These are phyloP conservation scores for Scaptomyza flava DNA, from an alignment of 2,888 invertebrate species.

Conservation along the genomic window DNA sequence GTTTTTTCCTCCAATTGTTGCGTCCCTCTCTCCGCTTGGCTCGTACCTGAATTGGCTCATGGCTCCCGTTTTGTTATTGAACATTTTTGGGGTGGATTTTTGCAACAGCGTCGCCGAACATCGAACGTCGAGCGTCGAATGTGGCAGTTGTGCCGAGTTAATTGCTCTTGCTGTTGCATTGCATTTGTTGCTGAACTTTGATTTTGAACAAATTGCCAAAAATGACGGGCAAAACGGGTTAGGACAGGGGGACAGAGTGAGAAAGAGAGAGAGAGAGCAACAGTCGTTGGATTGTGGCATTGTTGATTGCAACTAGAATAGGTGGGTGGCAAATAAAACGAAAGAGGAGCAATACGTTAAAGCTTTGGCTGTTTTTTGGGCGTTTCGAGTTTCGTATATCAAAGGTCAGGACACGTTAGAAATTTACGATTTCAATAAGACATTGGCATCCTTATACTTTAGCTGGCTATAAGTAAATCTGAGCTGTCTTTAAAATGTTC, in stretches of 20 bases:
- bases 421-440: slow-evolving; percentile 52
- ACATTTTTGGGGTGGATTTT: slow-evolving; percentile 73
- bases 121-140: slow-evolving; percentile 32
- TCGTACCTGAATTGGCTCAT: slow-evolving; percentile 73
- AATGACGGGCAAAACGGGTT: slow-evolving; percentile 38
- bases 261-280: slow-evolving; percentile 42
- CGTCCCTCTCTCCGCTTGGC: slow-evolving; percentile 62
- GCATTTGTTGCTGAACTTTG: slow-evolving; percentile 76
- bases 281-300: slow-evolving; percentile 67
- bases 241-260: slow-evolving; percentile 1
- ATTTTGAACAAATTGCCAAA: slow-evolving; percentile 76
- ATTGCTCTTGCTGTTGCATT: slow-evolving; percentile 78
- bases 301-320: slow-evolving; percentile 55
- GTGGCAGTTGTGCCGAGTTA: slow-evolving; percentile 77
- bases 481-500: background rate
- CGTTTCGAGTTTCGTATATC: slow-evolving; percentile 57
- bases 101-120: slow-evolving; percentile 56
- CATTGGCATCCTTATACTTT: background rate
- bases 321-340: slow-evolving; percentile 2
- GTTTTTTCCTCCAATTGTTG: slow-evolving; percentile 68
- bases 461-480: background rate
- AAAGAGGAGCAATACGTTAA: slow-evolving; percentile 47
- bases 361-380: slow-evolving; percentile 29
- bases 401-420: slow-evolving; percentile 67
- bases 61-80: slow-evolving; percentile 66